Conservation (phyloP, 2,888 invertebrate species). For the Aleiodes testaceus region DNA sequence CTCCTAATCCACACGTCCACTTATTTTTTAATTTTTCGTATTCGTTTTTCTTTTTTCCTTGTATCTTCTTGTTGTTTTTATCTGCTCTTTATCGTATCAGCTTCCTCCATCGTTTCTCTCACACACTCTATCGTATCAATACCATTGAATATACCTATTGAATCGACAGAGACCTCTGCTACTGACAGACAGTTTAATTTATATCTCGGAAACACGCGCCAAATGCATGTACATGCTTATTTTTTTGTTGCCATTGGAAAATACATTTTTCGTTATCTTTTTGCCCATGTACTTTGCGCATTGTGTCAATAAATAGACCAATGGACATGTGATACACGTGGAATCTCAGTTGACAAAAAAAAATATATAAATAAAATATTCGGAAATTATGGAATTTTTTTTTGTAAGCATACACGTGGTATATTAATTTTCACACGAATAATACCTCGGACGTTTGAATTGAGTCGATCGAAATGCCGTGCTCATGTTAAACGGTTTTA, state of each 20-base stretch:
- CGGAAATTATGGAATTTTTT: too few species aligned
- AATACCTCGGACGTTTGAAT: slow-evolving; percentile 25
- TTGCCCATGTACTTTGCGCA: not conserved
- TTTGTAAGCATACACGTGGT: too few species aligned
- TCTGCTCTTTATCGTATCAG: slow-evolving; percentile 33
- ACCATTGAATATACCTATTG: not conserved
- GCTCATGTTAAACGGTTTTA: slow-evolving; percentile 24
- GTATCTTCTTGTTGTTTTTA: slow-evolving; percentile 27
- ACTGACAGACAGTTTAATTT: slow-evolving; percentile 32
- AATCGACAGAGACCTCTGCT: slow-evolving; percentile 26
- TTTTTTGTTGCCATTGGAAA: not conserved
- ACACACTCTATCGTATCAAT: slow-evolving; percentile 10
- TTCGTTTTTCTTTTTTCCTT: slow-evolving; percentile 44
- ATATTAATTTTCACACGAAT: slow-evolving; percentile 40
- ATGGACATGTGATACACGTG: too few species aligned
- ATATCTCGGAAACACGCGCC: slow-evolving; percentile 28
- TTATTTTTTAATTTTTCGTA: too few species aligned
- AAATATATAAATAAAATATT: too few species aligned
- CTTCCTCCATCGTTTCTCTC: slow-evolving; percentile 10
- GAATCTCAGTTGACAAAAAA: too few species aligned
- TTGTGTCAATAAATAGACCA: not conserved
- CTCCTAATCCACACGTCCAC: slow-evolving; percentile 26
- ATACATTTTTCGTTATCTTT: not conserved
- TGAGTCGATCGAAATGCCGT: slow-evolving; percentile 19
- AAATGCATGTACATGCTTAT: slow-evolving; percentile 21